These are phyloP conservation scores for Herpetotheres cachinnans DNA, from an alignment of 2,113 vertebrate genomes.

Conservation along the genomic window DNA sequence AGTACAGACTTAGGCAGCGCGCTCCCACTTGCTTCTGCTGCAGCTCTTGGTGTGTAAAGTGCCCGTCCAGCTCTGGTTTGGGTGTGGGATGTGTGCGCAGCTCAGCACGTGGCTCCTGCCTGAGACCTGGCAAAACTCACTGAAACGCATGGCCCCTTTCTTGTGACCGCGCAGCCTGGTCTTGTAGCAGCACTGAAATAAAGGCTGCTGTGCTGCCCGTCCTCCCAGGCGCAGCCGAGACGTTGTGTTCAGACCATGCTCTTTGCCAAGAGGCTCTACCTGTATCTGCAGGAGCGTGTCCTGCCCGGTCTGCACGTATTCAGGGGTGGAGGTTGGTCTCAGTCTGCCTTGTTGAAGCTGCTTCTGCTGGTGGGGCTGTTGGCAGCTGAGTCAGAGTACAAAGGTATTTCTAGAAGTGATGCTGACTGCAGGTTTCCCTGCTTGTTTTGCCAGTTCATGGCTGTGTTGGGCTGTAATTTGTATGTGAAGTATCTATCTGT, in stretches of 20 bases:
- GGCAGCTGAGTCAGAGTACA: neutral
- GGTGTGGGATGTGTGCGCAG: too few species aligned
- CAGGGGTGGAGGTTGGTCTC: neutral
- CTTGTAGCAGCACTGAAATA: neutral
- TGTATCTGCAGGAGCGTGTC: neutral
- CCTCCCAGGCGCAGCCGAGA: neutral
- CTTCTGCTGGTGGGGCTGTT: neutral
- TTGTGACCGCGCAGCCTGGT: rapidly evolving
- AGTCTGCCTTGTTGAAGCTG: neutral
- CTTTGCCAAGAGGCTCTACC: neutral
- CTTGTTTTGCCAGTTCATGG: neutral
- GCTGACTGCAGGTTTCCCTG: neutral
- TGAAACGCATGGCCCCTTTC: too few species aligned
- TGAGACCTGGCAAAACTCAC: neutral
- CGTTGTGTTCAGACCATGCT: neutral
- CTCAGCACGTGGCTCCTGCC: neutral
- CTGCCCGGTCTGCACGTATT: rapidly evolving
- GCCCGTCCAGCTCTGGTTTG: neutral
- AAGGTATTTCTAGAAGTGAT: neutral
- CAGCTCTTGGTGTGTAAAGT: neutral
- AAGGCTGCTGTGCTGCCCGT: neutral
- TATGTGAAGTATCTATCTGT: neutral
- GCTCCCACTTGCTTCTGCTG: neutral
- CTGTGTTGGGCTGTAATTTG: neutral
- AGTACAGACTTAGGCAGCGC: too few species aligned